Base-by-base conservation (phyloP, 2,797 vertebrate species). In the Ispidina picta region DNA sequence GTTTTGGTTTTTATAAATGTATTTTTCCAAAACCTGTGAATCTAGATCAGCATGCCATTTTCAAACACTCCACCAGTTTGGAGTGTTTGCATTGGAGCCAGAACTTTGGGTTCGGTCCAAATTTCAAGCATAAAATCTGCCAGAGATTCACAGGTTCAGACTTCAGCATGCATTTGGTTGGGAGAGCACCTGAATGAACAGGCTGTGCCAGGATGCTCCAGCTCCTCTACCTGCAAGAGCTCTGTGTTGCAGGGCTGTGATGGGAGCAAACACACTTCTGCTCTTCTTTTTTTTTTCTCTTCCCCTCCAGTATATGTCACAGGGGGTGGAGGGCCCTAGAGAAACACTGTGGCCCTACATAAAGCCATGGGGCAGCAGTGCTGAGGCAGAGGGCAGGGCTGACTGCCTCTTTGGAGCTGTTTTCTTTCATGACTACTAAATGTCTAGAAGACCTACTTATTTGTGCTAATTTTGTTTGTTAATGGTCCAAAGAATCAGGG, bases 271-370 rank as follows among this genome's bases (percentile, higher is more conserved):
- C 15, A 12, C 9, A 2, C 10, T 55, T n/a, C 41, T 35, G 41
- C 41, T 58, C 28, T 44, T 62, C 14, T 33, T 19, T 8, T 44
- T 65, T 16, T 33, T 19, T 8, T 44, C 15, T 23, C 26, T 55
- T 21, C 3, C 8, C 1, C 44, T 59, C 13, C 8, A 3, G 12
- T 49, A 2, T 11, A 0, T 7, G 7, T 9, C 37, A 10, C n/a
- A 54, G 28, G 37, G 16, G 6, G 10, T 28, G 43, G 9, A 23
- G 37, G 15, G 25, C 41, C 41, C 6, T 10, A 12, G 6, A 62
- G 48, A 22, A 49, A 14, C 0, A 0, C 3, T 16, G 9, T 43
- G 35, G 37, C 21, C 29, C 15, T 48, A 20, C 9, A 2, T 5
- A 17, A 18, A 52, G 39, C 7, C 8, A 4, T 0, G 7, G 26